Conservation (phyloP, 2,797 vertebrate species). For the Anomalospiza imberbis region DNA sequence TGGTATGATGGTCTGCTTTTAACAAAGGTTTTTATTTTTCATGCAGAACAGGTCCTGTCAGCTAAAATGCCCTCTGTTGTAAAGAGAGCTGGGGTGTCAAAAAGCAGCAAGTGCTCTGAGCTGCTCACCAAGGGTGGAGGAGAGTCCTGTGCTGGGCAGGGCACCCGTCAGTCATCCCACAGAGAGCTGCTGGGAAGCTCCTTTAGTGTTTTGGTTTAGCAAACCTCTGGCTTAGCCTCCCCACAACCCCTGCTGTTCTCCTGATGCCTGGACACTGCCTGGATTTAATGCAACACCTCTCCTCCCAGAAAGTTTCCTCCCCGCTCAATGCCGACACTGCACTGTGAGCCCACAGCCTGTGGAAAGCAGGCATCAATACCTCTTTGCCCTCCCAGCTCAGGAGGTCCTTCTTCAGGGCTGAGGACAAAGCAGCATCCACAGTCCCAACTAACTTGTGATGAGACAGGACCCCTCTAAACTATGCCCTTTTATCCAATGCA, state of each 20-base stretch:
- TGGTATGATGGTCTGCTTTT: rapidly evolving
- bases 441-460: background rate
- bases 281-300: background rate
- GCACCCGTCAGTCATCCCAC: rapidly evolving
- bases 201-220: background rate
- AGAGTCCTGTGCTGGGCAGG: background rate
- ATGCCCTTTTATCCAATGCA: background rate
- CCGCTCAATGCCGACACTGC: rapidly evolving
- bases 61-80: background rate
- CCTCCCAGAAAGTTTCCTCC: background rate
- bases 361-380: background rate
- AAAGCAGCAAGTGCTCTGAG: background rate
- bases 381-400: background rate
- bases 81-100: background rate
- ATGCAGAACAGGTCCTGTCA: background rate
- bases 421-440: background rate
- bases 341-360: background rate
- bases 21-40: background rate
- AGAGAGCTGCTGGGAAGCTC: background rate
- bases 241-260: background rate
- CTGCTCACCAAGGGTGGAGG: background rate
- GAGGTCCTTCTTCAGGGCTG: background rate
- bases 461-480: background rate
- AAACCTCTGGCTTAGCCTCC: background rate
- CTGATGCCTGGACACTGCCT: background rate